These are phyloP conservation scores for Sanderia malayensis DNA, from an alignment of 30 jellyfish, hydroid and myxozoan genomes.

Conservation along the genomic window DNA sequence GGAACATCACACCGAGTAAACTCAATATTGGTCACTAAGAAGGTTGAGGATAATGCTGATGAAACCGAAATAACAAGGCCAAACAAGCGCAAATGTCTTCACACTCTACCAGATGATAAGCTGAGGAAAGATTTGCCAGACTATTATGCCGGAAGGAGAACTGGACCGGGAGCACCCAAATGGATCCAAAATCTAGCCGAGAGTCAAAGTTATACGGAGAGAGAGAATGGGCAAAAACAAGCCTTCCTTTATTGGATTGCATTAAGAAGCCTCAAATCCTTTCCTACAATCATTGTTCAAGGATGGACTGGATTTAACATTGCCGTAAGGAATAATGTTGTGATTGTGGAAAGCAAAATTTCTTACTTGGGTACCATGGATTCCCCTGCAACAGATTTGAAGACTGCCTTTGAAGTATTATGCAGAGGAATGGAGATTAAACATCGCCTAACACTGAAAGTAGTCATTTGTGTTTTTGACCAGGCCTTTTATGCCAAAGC, in stretches of 20 bases:
- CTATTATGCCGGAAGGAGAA: constrained; percentile 25
- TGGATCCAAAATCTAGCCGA: constrained; percentile 1
- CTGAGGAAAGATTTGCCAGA: constrained; percentile 27
- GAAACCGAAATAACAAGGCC: constrained; percentile 4
- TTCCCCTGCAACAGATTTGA: constrained; percentile 46
- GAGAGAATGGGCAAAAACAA: background rate
- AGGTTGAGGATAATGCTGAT: constrained; percentile 6
- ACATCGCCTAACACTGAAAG: constrained; percentile 24
- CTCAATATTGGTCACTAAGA: constrained; percentile 22
- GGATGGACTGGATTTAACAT: constrained; percentile 52
- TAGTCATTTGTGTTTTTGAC: constrained; percentile 62
- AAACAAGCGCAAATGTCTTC: constrained; percentile 2
- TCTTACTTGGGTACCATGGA: constrained; percentile 16
- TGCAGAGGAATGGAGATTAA: constrained; percentile 32
- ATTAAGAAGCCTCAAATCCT: constrained; percentile 17
- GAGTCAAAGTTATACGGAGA: constrained; percentile 3
- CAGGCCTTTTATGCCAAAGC: constrained; percentile 65
- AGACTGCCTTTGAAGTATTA: constrained; percentile 34
- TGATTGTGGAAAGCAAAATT: constrained; percentile 17
- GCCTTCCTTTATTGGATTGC: constrained; percentile 14
- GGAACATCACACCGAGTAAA: constrained; percentile 23
- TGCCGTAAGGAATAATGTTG: constrained; percentile 7
- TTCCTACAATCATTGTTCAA: constrained; percentile 17
- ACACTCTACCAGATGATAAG: constrained; percentile 10
- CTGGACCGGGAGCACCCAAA: constrained; percentile 23